Conservation (phyloP, 1,140 invertebrate species). For the Drosophila elegans region DNA sequence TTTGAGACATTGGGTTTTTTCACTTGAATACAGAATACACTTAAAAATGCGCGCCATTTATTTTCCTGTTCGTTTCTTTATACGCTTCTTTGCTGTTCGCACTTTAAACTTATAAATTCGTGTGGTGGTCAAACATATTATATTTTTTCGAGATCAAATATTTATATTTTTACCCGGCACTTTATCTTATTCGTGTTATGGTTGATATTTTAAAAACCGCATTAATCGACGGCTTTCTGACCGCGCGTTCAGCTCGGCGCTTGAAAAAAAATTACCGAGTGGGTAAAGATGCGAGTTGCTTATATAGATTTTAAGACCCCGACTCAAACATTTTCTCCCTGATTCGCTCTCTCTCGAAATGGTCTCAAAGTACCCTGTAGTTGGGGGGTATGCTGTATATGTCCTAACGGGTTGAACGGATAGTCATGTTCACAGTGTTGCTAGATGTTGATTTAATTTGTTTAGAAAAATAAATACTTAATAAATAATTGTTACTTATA, state of each 20-base stretch:
- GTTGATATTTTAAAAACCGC: slow-evolving; percentile 20
- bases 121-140: slow-evolving; percentile 44
- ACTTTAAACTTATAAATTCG: slow-evolving; percentile 39
- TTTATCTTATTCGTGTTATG: slow-evolving; percentile 1
- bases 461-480: too few relatives aligned
- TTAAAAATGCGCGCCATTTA: slow-evolving; percentile 58
- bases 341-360: neutral
- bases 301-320: slow-evolving; percentile 10
- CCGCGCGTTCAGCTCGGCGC: slow-evolving; percentile 1
- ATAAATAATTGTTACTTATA: too few relatives aligned
- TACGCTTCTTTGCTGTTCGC: slow-evolving; percentile 17
- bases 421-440: too few relatives aligned
- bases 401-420: too few relatives aligned
- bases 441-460: too few relatives aligned
- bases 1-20: slow-evolving; percentile 7
- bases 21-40: slow-evolving; percentile 38
- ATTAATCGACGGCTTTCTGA: slow-evolving; percentile 5
- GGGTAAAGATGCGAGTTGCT: neutral
- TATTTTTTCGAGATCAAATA: slow-evolving; percentile 20
- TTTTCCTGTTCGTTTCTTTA: slow-evolving; percentile 24
- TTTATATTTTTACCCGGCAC: slow-evolving; percentile 16
- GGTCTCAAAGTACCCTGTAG: neutral
- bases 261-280: neutral
- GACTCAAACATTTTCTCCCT: slow-evolving; percentile 1
- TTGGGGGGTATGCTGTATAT: neutral